Base-by-base conservation (phyloP, 2,797 vertebrate species). In the Spatula clypeata region DNA sequence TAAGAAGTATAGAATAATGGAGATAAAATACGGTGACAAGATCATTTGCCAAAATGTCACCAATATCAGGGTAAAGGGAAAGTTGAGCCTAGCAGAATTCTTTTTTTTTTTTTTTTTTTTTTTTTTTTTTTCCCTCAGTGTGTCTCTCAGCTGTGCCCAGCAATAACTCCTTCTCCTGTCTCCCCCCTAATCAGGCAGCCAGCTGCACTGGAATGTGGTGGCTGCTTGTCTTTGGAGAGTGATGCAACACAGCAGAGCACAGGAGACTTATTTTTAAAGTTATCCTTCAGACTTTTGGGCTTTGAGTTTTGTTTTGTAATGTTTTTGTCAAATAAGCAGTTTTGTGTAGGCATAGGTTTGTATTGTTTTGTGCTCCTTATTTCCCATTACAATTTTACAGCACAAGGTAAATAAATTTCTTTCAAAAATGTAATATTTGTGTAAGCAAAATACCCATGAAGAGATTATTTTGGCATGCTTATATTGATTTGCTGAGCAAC, bases 51-150 rank as follows among this genome's bases (percentile, higher is more conserved):
- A 44, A 86, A 93, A 51, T 13, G n/a, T 61, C 24, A 36, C 18
- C 18, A 31, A 18, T 69, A 57, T 19, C 44, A 61, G 72, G 6
- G 42, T 77, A 54, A 85, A 91, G 92, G 21, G 26, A 86, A 69
- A 79, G 54, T 31, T 54, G 61, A 89, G 19, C 54, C n/a, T 13
- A 23, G 79, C 61, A 89, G 49, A 31, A 72, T 83, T 92, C n/a
- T n/a, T 54, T 42, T 26, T 13, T 88, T 42, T 26, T 13, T 88
- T n/a, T 88, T 86, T 96, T 76, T 95, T 93, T 93, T 29, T 13
- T 90, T 92, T 96, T 79, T 32, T n/a, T 88, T 92, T 96, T 79
- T 95, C 91, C 92, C 84, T n/a, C 60, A 84, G 21, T 47, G 24
- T 47, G 80, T 86, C 62, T 94, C 44, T 86, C 6, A 1, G 31